Base-by-base conservation (phyloP, 92 coral and sea anemone species). In the Heteractis magnifica region DNA sequence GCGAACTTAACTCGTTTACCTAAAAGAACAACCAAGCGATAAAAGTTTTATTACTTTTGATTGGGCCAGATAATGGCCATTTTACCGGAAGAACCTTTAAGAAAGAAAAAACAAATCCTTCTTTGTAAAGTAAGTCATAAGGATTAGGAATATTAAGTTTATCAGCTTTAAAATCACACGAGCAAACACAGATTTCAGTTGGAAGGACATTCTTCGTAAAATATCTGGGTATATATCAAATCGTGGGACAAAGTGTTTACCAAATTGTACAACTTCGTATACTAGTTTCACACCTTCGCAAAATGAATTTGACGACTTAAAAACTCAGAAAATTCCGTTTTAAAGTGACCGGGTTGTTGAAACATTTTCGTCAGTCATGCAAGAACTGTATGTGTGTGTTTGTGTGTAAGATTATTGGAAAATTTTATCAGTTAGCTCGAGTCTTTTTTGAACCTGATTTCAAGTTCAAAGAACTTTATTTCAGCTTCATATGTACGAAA, bases 21-120 rank as follows among this genome's bases (percentile, higher is more conserved):
- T 48, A 11, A 64, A 56, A 51, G 56, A 81, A 65, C 4, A 68
- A 3, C 73, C 6, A 7, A 81, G 23, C 65, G 84, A 81, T 81
- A 81, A 81, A 65, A 71, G 34, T 82, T 82, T 55, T 82, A 82
- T 82, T 82, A 48, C 79, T 53, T 16, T 82, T 70, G 79, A 82
- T 82, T 72, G 21, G 8, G 51, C 79, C 26, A 82, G 86, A 82
- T 82, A 82, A 82, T 82, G 50, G 79, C 56, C 72, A 82, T 82
- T 82, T 72, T 65, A 58, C 81, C 81, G 87, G 87, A 84, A 84
- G 73, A 56, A 84, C 64, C 62, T 56, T 52, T 60, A 75, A 83
- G 79, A 34, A 83, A 84, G 56, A 21, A 84, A 53, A 18, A 77
- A 84, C 87, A 76, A 75, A 53, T 52, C 23, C 34, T 73, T 82